These are phyloP conservation scores for Oenanthe melanoleuca DNA, from an alignment of 2,113 vertebrate genomes.

Conservation along the genomic window DNA sequence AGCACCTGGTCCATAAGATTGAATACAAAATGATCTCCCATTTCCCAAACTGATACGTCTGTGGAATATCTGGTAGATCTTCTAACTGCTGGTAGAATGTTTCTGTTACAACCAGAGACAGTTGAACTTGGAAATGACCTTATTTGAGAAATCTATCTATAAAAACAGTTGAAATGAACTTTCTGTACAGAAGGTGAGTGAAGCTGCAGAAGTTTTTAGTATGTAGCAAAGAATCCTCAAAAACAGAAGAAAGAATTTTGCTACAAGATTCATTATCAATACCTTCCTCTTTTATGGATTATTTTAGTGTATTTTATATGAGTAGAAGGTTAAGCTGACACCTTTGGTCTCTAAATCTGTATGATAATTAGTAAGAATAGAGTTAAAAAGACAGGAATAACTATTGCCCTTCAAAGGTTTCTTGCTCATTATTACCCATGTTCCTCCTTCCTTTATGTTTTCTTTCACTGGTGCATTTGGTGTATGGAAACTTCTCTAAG, in stretches of 20 bases:
- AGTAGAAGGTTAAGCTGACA: neutral
- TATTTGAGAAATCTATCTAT: neutral
- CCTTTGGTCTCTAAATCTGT: neutral
- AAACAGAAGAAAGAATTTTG: neutral
- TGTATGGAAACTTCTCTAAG: neutral
- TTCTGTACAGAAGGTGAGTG: neutral
- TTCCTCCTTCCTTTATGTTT: neutral
- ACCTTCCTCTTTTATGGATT: neutral
- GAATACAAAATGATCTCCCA: neutral
- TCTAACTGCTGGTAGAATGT: neutral
- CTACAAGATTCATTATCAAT: neutral
- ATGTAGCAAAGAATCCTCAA: neutral
- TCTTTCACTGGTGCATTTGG: neutral
- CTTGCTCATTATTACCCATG: neutral
- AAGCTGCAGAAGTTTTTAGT: neutral
- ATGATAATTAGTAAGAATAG: neutral
- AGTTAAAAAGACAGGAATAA: neutral
- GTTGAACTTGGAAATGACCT: neutral
- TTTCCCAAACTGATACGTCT: neutral
- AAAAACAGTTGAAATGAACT: neutral
- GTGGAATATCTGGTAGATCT: neutral
- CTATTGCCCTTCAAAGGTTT: neutral
- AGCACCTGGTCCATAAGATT: rapidly evolving
- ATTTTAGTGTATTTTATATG: neutral
- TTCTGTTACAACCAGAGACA: neutral